Percentiles rank a stretch among this genome's conserved stretches.
Evolutionary conservation across 2,888 invertebrate species (phyloP).

Genomic region (Rotaria magnacalcarata): DNA sequence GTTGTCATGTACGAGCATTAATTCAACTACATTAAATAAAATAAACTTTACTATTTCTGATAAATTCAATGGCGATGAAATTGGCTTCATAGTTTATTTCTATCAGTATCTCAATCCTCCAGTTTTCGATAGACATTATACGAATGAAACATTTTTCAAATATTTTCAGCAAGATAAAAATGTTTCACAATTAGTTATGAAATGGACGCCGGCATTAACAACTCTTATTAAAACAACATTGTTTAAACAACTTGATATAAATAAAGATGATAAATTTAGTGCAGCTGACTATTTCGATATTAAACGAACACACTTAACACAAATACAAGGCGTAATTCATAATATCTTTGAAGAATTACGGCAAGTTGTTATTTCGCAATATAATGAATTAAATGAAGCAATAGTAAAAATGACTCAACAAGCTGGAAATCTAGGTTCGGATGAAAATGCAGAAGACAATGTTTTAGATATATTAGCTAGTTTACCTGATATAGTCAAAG

Average conservation of each 20-base stretch:
- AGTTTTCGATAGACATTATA: neutral
- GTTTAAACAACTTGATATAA: neutral
- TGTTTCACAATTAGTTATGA: neutral
- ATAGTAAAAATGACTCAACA: neutral
- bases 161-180: neutral
- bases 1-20: neutral
- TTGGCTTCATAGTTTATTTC: conserved; percentile 5
- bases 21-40: neutral
- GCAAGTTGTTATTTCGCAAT: neutral
- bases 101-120: conserved; percentile 31
- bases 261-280: neutral
- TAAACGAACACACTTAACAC: neutral
- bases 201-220: neutral
- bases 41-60: neutral
- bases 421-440: neutral
- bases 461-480: neutral
- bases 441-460: neutral
- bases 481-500: neutral
- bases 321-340: neutral
- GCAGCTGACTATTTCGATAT: neutral
- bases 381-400: neutral
- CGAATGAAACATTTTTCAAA: neutral
- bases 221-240: neutral
- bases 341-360: neutral
- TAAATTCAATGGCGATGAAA: neutral